Percentiles rank a stretch among this genome's conserved stretches.
Evolutionary conservation across 2,888 invertebrate genomes (phyloP).

Genomic region (Cybosia mesomella): DNA sequence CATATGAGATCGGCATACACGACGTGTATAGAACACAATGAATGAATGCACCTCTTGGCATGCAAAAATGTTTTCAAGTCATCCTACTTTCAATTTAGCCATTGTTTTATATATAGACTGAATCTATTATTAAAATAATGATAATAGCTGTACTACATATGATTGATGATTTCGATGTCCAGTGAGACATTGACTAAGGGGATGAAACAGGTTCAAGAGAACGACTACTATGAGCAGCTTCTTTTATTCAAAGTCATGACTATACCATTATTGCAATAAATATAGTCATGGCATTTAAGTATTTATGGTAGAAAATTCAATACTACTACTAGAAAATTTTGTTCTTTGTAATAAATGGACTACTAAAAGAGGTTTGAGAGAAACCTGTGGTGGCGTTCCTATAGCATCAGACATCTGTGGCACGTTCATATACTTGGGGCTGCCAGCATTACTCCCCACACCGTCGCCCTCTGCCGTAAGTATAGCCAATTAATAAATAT

Average conservation of each 20-base stretch:
- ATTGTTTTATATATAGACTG: no score
- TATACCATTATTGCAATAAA: neutral
- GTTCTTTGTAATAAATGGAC: neutral
- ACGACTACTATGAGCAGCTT: neutral
- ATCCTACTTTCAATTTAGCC: no score
- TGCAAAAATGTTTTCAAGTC: neutral
- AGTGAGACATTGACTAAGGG: neutral
- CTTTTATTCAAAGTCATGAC: neutral
- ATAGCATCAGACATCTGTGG: constrained; percentile 74
- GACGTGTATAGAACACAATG: no score
- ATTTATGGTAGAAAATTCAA: neutral
- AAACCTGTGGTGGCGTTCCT: constrained; percentile 71
- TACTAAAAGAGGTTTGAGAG: constrained; percentile 2
- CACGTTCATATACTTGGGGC: constrained; percentile 77
- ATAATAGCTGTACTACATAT: no score
- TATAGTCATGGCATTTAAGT: neutral
- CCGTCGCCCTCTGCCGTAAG: constrained; percentile 75
- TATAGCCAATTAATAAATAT: constrained; percentile 29
- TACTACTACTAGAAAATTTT: neutral
- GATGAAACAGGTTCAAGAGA: neutral
- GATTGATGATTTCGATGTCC: no score
- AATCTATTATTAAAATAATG: no score
- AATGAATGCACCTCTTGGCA: no score
- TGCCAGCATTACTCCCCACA: constrained; percentile 71
- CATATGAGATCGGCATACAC: no score